A percentile compares a stretch with the other conserved stretches of the same genome.
These are phyloP conservation scores for Marisa cornuarietis DNA, from an alignment of 1,140 invertebrate species.

Conservation along the genomic window DNA sequence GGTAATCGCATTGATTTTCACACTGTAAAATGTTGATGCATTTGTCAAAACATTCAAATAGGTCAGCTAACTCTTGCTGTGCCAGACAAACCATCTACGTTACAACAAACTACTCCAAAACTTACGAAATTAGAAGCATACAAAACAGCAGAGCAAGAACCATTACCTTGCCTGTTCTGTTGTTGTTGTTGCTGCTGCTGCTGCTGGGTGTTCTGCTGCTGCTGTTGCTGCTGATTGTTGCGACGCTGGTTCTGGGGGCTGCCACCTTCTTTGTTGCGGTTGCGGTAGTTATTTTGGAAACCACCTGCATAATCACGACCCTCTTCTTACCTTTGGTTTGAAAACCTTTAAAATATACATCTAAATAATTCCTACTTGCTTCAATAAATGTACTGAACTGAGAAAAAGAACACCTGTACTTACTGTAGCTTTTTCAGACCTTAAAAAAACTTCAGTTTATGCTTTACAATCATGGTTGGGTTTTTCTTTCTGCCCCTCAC, in stretches of 20 bases:
- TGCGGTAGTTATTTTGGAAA: slow-evolving; percentile 31
- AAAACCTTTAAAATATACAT: too few relatives aligned
- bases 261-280: slow-evolving; percentile 11
- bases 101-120: neutral
- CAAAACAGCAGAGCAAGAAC: slow-evolving; percentile 5
- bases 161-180: slow-evolving; percentile 33
- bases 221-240: slow-evolving; percentile 36
- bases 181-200: slow-evolving; percentile 39
- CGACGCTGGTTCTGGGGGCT: slow-evolving; percentile 42
- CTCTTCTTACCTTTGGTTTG: neutral
- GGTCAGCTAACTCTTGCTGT: too few relatives aligned
- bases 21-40: too few relatives aligned
- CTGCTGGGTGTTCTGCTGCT: slow-evolving; percentile 35
- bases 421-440: too few relatives aligned
- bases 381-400: too few relatives aligned
- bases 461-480: too few relatives aligned
- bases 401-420: too few relatives aligned
- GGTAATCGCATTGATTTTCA: too few relatives aligned
- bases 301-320: neutral
- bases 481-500: too few relatives aligned
- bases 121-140: neutral
- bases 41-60: too few relatives aligned
- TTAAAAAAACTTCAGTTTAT: too few relatives aligned
- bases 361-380: too few relatives aligned
- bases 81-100: neutral